Evolutionary conservation across 2,113 vertebrate species (phyloP).

Genomic region (Pardalotus punctatus): DNA sequence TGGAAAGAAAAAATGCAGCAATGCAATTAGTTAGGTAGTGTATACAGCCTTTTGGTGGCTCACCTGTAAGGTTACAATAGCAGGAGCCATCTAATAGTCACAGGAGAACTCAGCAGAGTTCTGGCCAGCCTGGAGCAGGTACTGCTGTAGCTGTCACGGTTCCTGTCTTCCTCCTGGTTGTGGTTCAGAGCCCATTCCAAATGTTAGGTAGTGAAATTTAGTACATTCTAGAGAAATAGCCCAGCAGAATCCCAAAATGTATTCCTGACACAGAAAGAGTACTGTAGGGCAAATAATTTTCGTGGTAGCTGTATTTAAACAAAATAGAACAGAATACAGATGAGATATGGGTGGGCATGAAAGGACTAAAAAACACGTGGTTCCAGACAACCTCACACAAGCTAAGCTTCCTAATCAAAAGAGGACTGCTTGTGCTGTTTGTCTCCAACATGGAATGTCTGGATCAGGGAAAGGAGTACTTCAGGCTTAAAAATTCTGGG

Average conservation of each 20-base stretch:
- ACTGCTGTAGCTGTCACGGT: not conserved
- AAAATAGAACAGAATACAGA: not conserved
- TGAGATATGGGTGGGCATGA: not conserved
- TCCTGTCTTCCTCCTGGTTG: not conserved
- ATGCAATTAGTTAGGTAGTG: not conserved
- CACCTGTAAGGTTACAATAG: not conserved
- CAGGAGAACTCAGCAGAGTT: not conserved
- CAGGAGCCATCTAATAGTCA: not conserved
- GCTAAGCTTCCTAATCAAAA: not conserved
- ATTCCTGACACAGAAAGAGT: not conserved
- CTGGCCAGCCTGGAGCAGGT: not conserved
- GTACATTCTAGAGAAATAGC: not conserved
- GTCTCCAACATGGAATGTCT: not conserved
- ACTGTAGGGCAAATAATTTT: not conserved
- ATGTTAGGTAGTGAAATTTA: not conserved
- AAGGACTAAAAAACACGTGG: not conserved
- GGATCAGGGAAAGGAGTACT: not conserved
- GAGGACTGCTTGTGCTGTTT: not conserved
- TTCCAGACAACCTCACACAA: not conserved
- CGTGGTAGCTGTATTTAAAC: not conserved
- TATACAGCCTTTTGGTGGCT: not conserved
- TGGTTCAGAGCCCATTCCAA: not conserved
- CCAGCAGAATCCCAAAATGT: not conserved
- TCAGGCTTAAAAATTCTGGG: not conserved
- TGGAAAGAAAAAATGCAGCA: not conserved